These are phyloP conservation scores for Drosophila santomea DNA, from an alignment of 1,140 invertebrate genomes.

Conservation along the genomic window DNA sequence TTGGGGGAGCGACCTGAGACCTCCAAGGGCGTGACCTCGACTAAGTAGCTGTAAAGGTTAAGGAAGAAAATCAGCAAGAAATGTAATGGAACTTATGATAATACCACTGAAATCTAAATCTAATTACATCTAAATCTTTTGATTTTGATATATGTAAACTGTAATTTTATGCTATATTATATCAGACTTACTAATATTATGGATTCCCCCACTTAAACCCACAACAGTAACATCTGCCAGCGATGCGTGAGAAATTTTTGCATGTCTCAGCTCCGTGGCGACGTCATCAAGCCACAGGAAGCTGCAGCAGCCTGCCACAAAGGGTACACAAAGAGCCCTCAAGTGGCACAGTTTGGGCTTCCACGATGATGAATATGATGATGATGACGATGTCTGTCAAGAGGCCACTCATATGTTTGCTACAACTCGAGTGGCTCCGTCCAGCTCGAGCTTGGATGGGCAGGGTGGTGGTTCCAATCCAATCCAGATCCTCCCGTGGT, in stretches of 20 bases:
- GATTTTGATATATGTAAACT: no score
- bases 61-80: background rate
- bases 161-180: no score
- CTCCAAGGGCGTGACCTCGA: constrained; percentile 68
- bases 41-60: constrained; percentile 30
- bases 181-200: background rate
- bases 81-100: background rate
- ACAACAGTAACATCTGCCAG: constrained; percentile 48
- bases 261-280: constrained; percentile 47
- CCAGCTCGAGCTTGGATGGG: constrained; percentile 17
- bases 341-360: constrained; percentile 65
- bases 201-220: background rate
- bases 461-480: constrained; percentile 11
- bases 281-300: constrained; percentile 78
- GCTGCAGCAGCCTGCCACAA: constrained; percentile 49
- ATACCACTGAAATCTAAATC: background rate
- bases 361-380: constrained; percentile 17
- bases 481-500: constrained; percentile 53
- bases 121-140: no score
- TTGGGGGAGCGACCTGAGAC: constrained; percentile 20
- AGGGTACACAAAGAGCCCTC: constrained; percentile 49
- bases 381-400: constrained; percentile 68
- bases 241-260: constrained; percentile 76
- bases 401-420: constrained; percentile 80
- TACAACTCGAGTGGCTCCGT: constrained; percentile 65